These are phyloP conservation scores for Vollenhovia emeryi DNA, from an alignment of 1,140 invertebrate genomes.

Conservation along the genomic window DNA sequence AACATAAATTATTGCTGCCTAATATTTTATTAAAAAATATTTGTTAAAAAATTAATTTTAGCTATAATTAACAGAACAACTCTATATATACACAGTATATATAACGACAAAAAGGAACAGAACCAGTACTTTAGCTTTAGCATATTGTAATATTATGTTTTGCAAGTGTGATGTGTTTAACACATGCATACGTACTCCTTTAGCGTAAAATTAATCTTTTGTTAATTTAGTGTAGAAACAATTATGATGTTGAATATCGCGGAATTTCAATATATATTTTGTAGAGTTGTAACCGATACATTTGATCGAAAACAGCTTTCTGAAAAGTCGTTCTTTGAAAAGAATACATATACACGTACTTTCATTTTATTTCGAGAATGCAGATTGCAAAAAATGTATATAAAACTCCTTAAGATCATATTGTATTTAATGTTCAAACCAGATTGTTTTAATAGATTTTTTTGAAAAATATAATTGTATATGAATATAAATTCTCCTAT, in stretches of 20 bases:
- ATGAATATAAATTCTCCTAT: background rate
- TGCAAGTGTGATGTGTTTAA: constrained; percentile 26
- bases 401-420: constrained; percentile 11
- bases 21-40: constrained; percentile 6
- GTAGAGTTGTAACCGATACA: background rate
- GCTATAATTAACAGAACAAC: constrained; percentile 4
- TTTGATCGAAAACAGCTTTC: constrained; percentile 24
- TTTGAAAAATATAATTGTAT: background rate
- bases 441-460: background rate
- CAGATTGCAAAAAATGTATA: constrained; percentile 33
- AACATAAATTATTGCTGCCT: background rate
- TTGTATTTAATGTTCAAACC: background rate
- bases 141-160: background rate
- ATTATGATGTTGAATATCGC: background rate
- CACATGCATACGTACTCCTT: background rate
- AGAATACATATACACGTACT: constrained; percentile 16
- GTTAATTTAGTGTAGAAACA: background rate
- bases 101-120: background rate
- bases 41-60: constrained; percentile 24
- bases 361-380: constrained; percentile 27
- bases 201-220: background rate
- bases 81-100: background rate
- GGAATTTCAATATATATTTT: constrained; percentile 23
- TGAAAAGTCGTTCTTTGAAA: background rate
- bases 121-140: background rate